Conservation (phyloP, 2,113 vertebrate species). For the Alectura lathami region DNA sequence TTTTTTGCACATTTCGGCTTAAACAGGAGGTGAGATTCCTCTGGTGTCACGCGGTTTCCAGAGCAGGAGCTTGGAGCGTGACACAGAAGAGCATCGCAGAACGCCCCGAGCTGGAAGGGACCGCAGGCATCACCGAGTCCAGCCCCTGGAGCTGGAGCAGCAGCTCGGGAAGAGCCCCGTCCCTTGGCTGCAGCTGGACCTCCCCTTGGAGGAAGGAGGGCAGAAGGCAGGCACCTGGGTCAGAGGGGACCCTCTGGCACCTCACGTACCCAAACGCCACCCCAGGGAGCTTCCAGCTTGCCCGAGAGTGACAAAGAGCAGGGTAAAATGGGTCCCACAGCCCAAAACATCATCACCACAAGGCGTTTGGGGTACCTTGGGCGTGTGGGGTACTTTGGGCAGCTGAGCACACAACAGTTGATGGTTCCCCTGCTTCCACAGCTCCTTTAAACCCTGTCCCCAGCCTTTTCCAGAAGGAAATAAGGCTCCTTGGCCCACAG, state of each 20-base stretch:
- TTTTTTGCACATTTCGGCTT: not conserved
- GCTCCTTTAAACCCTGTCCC: not conserved
- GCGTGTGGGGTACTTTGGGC: not conserved
- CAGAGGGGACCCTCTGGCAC: too few species aligned
- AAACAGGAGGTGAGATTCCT: not conserved
- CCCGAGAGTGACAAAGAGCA: too few species aligned
- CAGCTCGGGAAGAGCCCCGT: not conserved
- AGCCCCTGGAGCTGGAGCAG: not conserved
- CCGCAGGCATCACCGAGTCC: not conserved
- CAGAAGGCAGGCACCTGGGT: not conserved
- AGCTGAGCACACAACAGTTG: not conserved
- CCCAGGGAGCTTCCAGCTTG: too few species aligned
- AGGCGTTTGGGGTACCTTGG: too few species aligned
- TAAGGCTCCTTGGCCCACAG: rapidly evolving
- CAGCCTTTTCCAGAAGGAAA: not conserved
- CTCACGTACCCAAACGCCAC: too few species aligned
- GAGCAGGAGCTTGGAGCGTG: not conserved
- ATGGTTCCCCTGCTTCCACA: rapidly evolving
- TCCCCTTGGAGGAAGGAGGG: not conserved
- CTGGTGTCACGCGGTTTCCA: not conserved
- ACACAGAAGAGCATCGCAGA: not conserved
- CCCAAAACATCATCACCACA: not conserved
- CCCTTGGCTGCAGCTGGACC: rapidly evolving
- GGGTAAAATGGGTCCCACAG: too few species aligned
- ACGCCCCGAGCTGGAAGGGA: not conserved